Percentiles rank a stretch among this genome's conserved stretches.
phyloP scores from a whole-genome alignment of 2,113 vertebrate genomes.

The Antechinus stuartii region DNA sequence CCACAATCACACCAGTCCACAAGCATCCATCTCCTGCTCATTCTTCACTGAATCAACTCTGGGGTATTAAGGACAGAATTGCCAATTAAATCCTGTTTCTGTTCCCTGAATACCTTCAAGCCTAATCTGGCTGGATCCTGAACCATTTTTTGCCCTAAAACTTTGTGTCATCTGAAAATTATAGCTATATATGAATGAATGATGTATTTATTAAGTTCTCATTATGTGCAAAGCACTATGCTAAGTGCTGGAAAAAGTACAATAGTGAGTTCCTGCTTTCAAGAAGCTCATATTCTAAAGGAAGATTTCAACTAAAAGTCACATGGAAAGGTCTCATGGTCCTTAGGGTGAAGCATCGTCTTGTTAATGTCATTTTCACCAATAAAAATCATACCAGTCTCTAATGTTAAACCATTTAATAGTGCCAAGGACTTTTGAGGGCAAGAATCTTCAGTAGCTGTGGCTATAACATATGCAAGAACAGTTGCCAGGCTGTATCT shows the following conservation, averaged over 20 bases:
- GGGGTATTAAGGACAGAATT: background rate
- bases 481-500: background rate
- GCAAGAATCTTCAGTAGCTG: background rate
- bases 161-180: background rate
- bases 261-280: background rate
- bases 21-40: background rate
- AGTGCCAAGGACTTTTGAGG: background rate
- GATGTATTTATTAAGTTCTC: background rate
- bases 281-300: background rate
- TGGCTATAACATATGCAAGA: background rate
- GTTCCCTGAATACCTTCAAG: background rate
- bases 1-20: background rate
- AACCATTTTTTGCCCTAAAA: background rate
- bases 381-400: background rate
- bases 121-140: background rate
- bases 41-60: background rate
- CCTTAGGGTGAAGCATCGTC: background rate
- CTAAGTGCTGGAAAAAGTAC: background rate
- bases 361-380: background rate
- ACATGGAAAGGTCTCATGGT: background rate
- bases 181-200: background rate
- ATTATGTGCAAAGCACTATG: background rate
- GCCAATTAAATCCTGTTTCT: background rate
- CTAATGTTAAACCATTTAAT: background rate
- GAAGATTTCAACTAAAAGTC: background rate